Conservation (phyloP, 2,797 vertebrate species). For the Clarias fuscus region DNA sequence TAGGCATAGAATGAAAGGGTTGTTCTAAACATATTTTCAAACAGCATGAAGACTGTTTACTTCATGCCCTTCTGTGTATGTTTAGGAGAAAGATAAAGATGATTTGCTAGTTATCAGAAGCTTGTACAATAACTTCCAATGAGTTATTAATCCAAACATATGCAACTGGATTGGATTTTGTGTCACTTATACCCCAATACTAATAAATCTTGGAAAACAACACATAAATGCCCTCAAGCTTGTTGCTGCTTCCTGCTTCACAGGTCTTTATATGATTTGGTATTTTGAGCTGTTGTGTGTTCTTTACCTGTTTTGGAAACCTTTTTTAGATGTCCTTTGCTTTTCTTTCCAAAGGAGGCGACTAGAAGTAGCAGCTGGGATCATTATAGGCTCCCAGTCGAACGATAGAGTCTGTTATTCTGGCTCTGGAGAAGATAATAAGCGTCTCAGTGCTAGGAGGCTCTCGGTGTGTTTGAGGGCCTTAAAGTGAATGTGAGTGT, state of each 20-base stretch:
- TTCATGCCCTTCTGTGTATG: background rate
- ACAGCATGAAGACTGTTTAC: too few species aligned
- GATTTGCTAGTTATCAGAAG: background rate
- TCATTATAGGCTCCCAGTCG: slow-evolving; percentile 32
- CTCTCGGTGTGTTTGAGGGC: slow-evolving; percentile 8
- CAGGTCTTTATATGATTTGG: background rate
- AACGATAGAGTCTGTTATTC: slow-evolving; percentile 4
- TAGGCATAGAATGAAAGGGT: too few species aligned
- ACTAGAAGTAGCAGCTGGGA: background rate
- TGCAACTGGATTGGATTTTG: background rate
- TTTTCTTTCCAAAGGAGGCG: background rate
- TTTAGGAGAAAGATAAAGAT: background rate
- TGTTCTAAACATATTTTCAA: too few species aligned
- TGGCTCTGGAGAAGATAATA: slow-evolving; percentile 34
- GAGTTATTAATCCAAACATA: background rate
- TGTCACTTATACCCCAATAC: background rate
- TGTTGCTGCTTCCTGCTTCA: background rate
- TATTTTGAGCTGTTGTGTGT: background rate
- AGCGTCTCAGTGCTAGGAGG: slow-evolving; percentile 4
- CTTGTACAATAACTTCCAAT: background rate
- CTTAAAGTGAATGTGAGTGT: slow-evolving; percentile 11
- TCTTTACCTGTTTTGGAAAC: background rate
- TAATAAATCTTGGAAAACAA: background rate
- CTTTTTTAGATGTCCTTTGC: background rate
- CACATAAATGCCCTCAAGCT: background rate